These are phyloP conservation scores for Tyto alba DNA, from an alignment of 2,113 vertebrate species.

Conservation along the genomic window DNA sequence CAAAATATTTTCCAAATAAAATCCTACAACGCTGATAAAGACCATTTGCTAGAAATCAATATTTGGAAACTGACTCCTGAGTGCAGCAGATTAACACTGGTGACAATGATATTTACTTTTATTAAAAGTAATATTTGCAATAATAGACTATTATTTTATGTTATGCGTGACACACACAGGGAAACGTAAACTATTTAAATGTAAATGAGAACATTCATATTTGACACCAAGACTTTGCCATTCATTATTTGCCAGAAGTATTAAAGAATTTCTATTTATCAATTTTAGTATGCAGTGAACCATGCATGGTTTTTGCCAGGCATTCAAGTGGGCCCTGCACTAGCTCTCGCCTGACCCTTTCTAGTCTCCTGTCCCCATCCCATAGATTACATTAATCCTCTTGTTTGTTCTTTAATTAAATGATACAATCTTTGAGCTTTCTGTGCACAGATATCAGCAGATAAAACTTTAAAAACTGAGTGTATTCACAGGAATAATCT, in stretches of 20 bases:
- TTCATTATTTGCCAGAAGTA: conserved; percentile 6
- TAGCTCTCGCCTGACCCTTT: neutral
- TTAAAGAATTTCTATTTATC: conserved; percentile 48
- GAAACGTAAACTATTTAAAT: conserved; percentile 59
- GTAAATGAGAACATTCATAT: conserved; percentile 52
- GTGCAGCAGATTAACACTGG: conserved; percentile 11
- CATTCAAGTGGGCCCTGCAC: neutral
- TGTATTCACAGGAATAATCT: neutral
- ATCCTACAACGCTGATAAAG: neutral
- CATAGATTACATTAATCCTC: conserved; percentile 38
- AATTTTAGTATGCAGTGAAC: neutral
- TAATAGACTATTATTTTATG: conserved; percentile 9
- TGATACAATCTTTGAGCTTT: conserved; percentile 51
- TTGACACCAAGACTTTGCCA: conserved; percentile 39
- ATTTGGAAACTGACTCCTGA: conserved; percentile 32
- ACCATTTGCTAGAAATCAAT: conserved; percentile 45
- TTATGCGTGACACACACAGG: neutral
- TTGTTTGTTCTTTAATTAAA: conserved; percentile 64
- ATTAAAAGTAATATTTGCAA: conserved; percentile 41
- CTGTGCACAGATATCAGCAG: neutral
- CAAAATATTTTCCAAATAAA: neutral
- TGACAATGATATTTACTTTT: conserved; percentile 38
- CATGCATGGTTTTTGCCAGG: neutral
- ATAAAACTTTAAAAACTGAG: neutral
- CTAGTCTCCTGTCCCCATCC: neutral